These are phyloP conservation scores for Alfaro cultratus DNA, from an alignment of 2,797 vertebrate genomes.

Conservation along the genomic window DNA sequence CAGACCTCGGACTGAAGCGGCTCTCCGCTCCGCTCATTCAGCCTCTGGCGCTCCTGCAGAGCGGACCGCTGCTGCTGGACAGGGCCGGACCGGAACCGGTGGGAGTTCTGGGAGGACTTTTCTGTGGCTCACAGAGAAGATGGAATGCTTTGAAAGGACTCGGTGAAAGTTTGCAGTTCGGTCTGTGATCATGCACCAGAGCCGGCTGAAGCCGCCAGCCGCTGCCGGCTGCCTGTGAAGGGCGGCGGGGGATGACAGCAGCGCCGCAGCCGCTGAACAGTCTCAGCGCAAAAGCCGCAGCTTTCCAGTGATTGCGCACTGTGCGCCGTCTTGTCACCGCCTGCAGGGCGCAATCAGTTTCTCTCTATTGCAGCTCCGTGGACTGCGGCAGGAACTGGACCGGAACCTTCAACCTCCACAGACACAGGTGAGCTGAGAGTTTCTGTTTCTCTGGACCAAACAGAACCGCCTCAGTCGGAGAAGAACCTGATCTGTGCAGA, in stretches of 20 bases:
- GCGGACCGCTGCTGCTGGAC: conserved; percentile 10
- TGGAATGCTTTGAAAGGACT: conserved; percentile 47
- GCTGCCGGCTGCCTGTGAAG: neutral
- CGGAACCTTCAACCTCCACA: neutral
- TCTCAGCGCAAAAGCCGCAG: conserved; percentile 10
- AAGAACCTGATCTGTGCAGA: neutral
- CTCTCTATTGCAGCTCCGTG: conserved; percentile 7
- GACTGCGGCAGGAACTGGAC: conserved; percentile 35
- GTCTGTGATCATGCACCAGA: conserved; percentile 34
- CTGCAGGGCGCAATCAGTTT: conserved; percentile 20
- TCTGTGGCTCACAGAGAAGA: conserved; percentile 23
- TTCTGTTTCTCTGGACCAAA: neutral
- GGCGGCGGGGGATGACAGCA: conserved; percentile 50
- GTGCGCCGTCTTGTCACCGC: neutral
- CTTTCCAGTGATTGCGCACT: conserved; percentile 11
- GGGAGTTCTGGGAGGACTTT: conserved; percentile 12
- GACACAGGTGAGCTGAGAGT: conserved; percentile 48
- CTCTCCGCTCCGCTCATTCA: conserved; percentile 33
- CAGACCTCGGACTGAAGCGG: conserved; percentile 30
- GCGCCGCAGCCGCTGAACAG: conserved; percentile 28
- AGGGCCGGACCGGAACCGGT: conserved; percentile 1
- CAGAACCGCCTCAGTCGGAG: neutral
- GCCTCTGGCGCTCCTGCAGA: conserved; percentile 4
- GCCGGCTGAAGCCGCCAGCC: neutral
- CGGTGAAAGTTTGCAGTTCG: conserved; percentile 41